Evolutionary conservation across 2,888 invertebrate species (phyloP).

Genomic region (Hyposoter dolosus): DNA sequence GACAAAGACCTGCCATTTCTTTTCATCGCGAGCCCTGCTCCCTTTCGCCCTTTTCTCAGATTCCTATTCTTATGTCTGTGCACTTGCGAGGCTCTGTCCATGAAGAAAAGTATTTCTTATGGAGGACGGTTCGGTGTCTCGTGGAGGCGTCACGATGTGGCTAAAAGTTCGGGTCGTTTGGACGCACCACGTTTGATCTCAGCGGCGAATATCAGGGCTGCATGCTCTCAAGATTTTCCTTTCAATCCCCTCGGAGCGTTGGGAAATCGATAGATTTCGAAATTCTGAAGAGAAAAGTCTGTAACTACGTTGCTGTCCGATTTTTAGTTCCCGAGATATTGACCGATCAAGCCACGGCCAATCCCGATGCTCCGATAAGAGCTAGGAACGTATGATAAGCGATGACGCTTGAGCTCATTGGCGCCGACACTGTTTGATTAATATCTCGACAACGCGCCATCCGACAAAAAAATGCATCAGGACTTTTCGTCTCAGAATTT

Average conservation of each 20-base stretch:
- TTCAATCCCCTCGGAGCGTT: not conserved
- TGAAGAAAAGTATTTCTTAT: slow-evolving; percentile 6
- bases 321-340: not conserved
- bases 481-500: not conserved
- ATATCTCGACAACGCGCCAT: not conserved
- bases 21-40: not conserved
- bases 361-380: not conserved
- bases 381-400: not conserved
- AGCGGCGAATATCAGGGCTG: not conserved
- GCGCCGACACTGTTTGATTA: not conserved
- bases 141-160: not conserved
- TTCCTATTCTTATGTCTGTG: slow-evolving; percentile 9
- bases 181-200: not conserved
- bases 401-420: not conserved
- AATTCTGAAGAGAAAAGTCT: not conserved
- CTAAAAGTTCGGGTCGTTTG: slow-evolving; percentile 9
- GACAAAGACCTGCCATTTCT: slow-evolving; percentile 23
- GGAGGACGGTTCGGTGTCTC: not conserved
- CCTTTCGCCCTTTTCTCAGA: not conserved
- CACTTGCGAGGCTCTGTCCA: slow-evolving; percentile 7
- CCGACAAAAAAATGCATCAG: not conserved
- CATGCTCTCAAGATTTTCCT: not conserved
- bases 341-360: not conserved
- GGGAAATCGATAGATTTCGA: not conserved
- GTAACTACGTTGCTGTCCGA: not conserved